Base-by-base conservation (phyloP, 2,113 vertebrate species). In the Rhea americana region DNA sequence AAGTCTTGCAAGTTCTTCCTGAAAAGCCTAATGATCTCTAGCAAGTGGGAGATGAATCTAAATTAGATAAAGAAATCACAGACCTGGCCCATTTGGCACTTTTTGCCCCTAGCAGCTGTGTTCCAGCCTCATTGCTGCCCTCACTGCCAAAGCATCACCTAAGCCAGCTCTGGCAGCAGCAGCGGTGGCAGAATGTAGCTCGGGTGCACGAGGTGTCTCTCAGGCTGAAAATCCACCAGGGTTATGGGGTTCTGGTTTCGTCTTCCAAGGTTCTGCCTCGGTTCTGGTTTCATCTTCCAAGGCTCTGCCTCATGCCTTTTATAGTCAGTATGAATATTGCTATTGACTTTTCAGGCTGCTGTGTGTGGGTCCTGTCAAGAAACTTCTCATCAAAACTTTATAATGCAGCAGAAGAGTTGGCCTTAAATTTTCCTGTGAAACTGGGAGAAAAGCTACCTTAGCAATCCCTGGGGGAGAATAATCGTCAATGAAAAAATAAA, bases 321-420 rank as follows among this genome's bases (percentile, higher is more conserved):
- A 16, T 0, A 55, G 45, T 18, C 71, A 50, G 32, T 26, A 30
- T 2, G 24, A 39, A 79, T 73, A 65, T 6, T 30, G 35, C 1
- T 1, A 58, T 9, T 22, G 9, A 66, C 39, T 41, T 56, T 48
- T 43, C 16, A 39, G 50, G 28, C 55, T 77, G 48, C 48, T n/a
- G 65, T 21, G n/a, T 3, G 0, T 0, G 0, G 63, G 41, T 22
- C 9, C 30, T 7, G 11, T 17, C 7, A 71, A 72, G 39, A 39
- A 55, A 32, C 37, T 88, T 67, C 43, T 66, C 14, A 32, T 2
- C 0, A 12, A 22, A 85, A 63, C 28, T 84, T 55, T 14, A 62
- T 32, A 58, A 30, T 7, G 5, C 41, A 84, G 53, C 28, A 89
- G 58, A 78, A 78, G 72, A 1, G 1, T 22, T 56, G 39, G 47